Percentiles rank a stretch among this genome's conserved stretches.
Evolutionary conservation across 1,140 invertebrate genomes (phyloP).

Genomic region (Drosophila triauraria): DNA sequence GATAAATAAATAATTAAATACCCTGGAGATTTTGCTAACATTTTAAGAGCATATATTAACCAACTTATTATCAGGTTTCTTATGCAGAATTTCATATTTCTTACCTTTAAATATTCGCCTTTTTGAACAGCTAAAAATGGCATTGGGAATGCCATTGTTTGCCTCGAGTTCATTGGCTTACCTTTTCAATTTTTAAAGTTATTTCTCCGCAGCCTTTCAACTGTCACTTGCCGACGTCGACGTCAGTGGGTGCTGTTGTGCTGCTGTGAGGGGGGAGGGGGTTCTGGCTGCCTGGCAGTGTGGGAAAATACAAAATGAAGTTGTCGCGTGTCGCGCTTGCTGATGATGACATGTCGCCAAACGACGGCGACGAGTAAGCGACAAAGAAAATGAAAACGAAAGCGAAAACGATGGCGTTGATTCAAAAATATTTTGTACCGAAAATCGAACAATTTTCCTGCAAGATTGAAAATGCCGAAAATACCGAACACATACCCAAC

Average conservation of each 20-base stretch:
- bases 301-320: constrained; percentile 59
- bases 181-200: constrained; percentile 34
- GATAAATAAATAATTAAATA: no score
- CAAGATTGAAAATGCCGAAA: constrained; percentile 47
- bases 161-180: constrained; percentile 50
- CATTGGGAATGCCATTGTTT: constrained; percentile 13
- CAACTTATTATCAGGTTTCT: no score
- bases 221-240: constrained; percentile 43
- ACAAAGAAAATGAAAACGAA: constrained; percentile 11
- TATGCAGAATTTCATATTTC: no score
- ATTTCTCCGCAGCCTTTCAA: constrained; percentile 41
- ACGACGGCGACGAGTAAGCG: constrained; percentile 2
- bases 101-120: not conserved
- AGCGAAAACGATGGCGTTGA: constrained; percentile 24
- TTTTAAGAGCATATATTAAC: no score
- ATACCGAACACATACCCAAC: not conserved
- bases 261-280: not conserved
- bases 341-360: constrained; percentile 64
- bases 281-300: not conserved
- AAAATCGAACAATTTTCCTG: constrained; percentile 62
- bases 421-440: constrained; percentile 57
- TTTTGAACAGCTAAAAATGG: not conserved
- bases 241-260: not conserved
- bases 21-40: no score
- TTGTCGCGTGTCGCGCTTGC: constrained; percentile 59